These are phyloP conservation scores for Thaleichthys pacificus DNA, from an alignment of 2,797 vertebrate species.

Conservation along the genomic window DNA sequence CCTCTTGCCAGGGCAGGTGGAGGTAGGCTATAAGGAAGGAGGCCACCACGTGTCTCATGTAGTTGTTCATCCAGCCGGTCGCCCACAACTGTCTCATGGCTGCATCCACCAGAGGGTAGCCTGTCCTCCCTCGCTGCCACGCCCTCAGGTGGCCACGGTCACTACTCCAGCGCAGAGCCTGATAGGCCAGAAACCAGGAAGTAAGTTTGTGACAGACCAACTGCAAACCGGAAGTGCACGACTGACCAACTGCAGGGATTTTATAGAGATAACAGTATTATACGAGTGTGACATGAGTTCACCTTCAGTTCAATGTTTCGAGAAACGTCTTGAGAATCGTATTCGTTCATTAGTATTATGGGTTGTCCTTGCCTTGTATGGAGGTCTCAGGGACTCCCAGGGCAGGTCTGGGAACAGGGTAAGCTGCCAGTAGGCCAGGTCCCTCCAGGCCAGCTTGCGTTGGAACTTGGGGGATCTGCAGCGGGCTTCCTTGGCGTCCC, in stretches of 20 bases:
- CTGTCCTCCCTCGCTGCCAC: slow-evolving; percentile 72
- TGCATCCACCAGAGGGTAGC: slow-evolving; percentile 75
- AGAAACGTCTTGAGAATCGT: neutral
- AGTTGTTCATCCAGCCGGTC: slow-evolving; percentile 77
- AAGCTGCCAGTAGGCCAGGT: slow-evolving; percentile 76
- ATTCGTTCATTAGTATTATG: neutral
- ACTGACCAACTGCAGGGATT: too few relatives aligned
- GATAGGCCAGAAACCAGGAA: slow-evolving; percentile 3
- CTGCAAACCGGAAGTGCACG: neutral
- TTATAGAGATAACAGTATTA: too few relatives aligned
- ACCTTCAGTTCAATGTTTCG: too few relatives aligned
- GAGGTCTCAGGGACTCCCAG: slow-evolving; percentile 74
- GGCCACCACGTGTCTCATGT: slow-evolving; percentile 76
- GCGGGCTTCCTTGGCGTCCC: slow-evolving; percentile 66
- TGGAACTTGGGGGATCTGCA: slow-evolving; percentile 72
- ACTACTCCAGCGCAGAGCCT: slow-evolving; percentile 69
- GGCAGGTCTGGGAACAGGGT: slow-evolving; percentile 73
- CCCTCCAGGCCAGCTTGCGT: slow-evolving; percentile 76
- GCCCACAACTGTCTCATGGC: slow-evolving; percentile 54
- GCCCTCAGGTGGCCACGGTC: slow-evolving; percentile 63
- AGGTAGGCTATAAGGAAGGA: slow-evolving; percentile 77
- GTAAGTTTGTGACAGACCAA: neutral
- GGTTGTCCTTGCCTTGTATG: slow-evolving; percentile 64
- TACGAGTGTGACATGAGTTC: too few relatives aligned
- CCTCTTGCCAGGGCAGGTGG: slow-evolving; percentile 74